Conservation (phyloP, 2,113 vertebrate species). For the Centropus bengalensis region DNA sequence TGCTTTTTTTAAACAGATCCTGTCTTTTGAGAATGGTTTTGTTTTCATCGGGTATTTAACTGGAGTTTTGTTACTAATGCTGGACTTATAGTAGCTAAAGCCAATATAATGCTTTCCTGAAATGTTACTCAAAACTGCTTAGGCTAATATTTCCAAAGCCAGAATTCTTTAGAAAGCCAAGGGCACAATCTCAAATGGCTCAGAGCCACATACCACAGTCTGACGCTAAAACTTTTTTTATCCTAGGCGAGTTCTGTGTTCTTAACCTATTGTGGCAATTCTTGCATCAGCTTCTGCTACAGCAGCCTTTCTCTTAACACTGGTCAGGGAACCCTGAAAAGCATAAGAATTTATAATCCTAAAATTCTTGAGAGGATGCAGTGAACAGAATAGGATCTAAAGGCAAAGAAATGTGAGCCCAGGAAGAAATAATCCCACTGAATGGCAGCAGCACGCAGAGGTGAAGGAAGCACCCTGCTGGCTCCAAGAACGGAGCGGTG, state of each 20-base stretch:
- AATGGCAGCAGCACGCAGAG: not conserved
- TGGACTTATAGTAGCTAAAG: slow-evolving; percentile 54
- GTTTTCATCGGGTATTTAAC: slow-evolving; percentile 48
- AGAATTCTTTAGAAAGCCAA: slow-evolving; percentile 35
- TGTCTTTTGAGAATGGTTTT: slow-evolving; percentile 18
- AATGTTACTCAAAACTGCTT: slow-evolving; percentile 63
- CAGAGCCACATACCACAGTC: slow-evolving; percentile 17
- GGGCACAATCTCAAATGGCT: slow-evolving; percentile 40
- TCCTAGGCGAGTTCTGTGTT: not conserved
- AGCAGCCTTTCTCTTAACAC: not conserved
- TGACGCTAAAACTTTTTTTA: not conserved
- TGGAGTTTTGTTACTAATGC: slow-evolving; percentile 70
- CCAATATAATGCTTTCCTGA: slow-evolving; percentile 62
- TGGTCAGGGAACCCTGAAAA: not conserved
- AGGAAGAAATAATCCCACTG: slow-evolving; percentile 27
- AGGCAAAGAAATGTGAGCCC: slow-evolving; percentile 10
- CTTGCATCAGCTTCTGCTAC: not conserved
- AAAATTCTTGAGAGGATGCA: not conserved
- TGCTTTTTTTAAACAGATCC: slow-evolving; percentile 28
- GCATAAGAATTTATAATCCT: not conserved
- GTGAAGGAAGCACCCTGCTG: not conserved
- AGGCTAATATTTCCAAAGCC: slow-evolving; percentile 64
- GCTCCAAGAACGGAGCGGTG: not conserved
- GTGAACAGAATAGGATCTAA: slow-evolving; percentile 33
- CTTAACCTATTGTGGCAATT: not conserved